These are phyloP conservation scores for Strigops habroptila DNA, from an alignment of 2,113 vertebrate genomes.

Conservation along the genomic window DNA sequence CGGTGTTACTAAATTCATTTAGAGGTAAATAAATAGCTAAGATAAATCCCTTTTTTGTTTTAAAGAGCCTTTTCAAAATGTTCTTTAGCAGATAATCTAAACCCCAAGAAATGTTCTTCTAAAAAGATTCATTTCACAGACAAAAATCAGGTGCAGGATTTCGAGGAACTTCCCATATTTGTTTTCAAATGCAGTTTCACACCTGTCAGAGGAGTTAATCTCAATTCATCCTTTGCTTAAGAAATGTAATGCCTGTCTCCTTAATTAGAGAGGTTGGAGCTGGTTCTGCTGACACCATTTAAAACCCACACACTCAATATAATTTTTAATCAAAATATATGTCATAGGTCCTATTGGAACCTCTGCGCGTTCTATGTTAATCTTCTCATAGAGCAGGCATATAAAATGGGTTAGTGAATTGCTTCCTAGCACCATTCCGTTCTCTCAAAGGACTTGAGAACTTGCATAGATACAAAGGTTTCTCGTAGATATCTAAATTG, in stretches of 20 bases:
- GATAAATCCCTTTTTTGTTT: not conserved
- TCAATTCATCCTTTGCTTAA: not conserved
- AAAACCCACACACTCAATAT: not conserved
- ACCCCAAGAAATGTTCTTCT: not conserved
- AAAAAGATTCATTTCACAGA: not conserved
- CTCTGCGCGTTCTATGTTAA: not conserved
- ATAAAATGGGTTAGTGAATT: not conserved
- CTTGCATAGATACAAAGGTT: not conserved
- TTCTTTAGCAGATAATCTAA: not conserved
- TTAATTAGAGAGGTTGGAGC: not conserved
- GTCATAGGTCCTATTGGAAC: not conserved
- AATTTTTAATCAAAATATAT: not conserved
- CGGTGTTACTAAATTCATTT: not conserved
- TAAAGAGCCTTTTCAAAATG: not conserved
- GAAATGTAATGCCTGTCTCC: not conserved
- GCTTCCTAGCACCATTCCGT: not conserved
- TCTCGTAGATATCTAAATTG: not conserved
- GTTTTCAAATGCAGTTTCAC: not conserved
- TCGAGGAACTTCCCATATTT: not conserved
- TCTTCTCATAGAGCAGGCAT: not conserved
- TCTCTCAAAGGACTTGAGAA: not conserved
- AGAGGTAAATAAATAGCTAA: not conserved
- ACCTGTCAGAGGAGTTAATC: not conserved
- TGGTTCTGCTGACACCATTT: not conserved
- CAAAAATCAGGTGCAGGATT: not conserved